Conservation (phyloP, 1,140 invertebrate species). For the Drosophila pectinifera region DNA sequence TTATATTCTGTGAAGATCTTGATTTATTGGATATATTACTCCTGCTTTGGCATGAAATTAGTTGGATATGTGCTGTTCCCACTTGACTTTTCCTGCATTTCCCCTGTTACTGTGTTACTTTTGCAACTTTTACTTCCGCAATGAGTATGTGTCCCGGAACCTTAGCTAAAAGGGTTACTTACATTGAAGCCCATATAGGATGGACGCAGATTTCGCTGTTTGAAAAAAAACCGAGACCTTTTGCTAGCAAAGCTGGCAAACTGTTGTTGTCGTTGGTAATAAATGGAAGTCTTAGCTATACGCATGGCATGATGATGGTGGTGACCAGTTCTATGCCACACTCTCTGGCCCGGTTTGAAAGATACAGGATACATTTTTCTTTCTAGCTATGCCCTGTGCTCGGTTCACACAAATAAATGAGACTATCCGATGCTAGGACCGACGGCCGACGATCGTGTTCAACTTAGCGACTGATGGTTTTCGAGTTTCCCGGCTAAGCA, state of each 20-base stretch:
- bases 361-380: constrained; percentile 44
- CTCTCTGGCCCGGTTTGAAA: constrained; percentile 25
- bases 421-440: not conserved
- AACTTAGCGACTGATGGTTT: constrained; percentile 34
- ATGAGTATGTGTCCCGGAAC: too few relatives aligned
- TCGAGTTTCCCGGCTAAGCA: constrained; percentile 53
- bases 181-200: constrained; percentile 32
- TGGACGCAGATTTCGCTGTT: constrained; percentile 13
- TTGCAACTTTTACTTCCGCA: too few relatives aligned
- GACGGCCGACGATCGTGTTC: constrained; percentile 7
- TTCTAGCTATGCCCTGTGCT: not conserved
- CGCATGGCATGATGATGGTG: constrained; percentile 19
- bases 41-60: not conserved
- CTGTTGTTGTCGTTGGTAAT: constrained; percentile 35
- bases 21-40: not conserved
- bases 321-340: constrained; percentile 34
- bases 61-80: not conserved
- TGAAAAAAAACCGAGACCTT: constrained; percentile 17
- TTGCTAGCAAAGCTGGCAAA: constrained; percentile 26
- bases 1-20: not conserved
- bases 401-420: not conserved
- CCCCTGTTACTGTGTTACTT: too few relatives aligned
- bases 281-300: constrained; percentile 5
- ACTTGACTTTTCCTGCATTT: not conserved
- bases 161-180: constrained; percentile 16